Percentiles rank a stretch among this genome's conserved stretches.
These are phyloP conservation scores for Nansenia antarctica DNA, from an alignment of 2,113 vertebrate genomes.

Conservation along the genomic window DNA sequence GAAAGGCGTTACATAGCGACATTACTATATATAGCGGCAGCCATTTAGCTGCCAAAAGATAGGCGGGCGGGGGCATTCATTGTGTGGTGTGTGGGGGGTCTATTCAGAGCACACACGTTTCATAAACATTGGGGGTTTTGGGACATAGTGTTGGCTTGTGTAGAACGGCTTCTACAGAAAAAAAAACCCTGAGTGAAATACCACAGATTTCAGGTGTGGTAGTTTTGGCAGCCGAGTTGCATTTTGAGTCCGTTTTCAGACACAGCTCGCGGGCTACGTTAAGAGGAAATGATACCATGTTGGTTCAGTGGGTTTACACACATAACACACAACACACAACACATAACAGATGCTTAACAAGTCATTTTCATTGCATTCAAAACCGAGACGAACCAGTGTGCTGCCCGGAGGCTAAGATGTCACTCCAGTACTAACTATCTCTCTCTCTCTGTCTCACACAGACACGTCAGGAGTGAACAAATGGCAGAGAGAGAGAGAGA, in stretches of 20 bases:
- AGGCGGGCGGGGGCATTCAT: conserved; percentile 11
- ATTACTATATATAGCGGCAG: conserved; percentile 35
- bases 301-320: background rate
- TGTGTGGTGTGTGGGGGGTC: conserved; percentile 24
- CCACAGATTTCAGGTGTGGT: background rate
- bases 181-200: background rate
- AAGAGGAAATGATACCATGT: background rate
- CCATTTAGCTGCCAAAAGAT: conserved; percentile 6
- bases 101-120: conserved; percentile 10
- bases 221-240: background rate
- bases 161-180: conserved; percentile 7
- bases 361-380: too few relatives aligned
- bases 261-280: background rate
- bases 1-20: conserved; percentile 34
- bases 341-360: too few relatives aligned
- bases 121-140: conserved; percentile 15
- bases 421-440: background rate
- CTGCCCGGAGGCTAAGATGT: too few relatives aligned
- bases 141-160: background rate
- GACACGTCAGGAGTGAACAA: background rate
- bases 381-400: too few relatives aligned
- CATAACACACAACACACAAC: background rate
- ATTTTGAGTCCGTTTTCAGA: background rate
- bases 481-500: background rate
- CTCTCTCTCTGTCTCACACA: background rate